These are phyloP conservation scores for Apotomis capreana DNA, from an alignment of 2,888 invertebrate species.

Conservation along the genomic window DNA sequence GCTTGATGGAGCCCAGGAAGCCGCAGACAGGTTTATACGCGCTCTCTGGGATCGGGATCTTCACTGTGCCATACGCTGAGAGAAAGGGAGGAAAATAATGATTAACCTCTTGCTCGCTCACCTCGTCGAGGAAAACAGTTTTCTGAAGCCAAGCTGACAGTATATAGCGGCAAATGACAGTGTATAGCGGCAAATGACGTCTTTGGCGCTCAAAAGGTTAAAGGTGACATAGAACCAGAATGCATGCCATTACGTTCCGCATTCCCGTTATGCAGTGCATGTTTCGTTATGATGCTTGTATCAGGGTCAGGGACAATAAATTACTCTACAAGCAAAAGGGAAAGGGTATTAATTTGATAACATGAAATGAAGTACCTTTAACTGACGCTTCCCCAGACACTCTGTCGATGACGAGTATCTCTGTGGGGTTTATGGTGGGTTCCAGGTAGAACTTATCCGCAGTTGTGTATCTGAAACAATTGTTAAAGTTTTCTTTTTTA, in stretches of 20 bases:
- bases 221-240: too few species aligned
- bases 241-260: too few species aligned
- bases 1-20: constrained; percentile 91
- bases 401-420: constrained; percentile 93
- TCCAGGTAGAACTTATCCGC: constrained; percentile 95
- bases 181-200: too few species aligned
- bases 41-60: constrained; percentile 72
- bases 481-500: background rate
- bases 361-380: constrained; percentile 78
- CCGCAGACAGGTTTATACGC: constrained; percentile 90
- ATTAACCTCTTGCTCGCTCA: too few species aligned
- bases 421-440: constrained; percentile 88
- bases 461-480: constrained; percentile 89
- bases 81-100: background rate
- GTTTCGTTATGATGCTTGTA: too few species aligned
- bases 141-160: too few species aligned
- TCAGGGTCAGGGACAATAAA: too few species aligned
- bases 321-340: too few species aligned
- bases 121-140: too few species aligned
- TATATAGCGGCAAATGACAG: too few species aligned
- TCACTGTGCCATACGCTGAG: constrained; percentile 62
- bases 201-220: too few species aligned
- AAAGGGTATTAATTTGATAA: background rate
- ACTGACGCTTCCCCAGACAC: constrained; percentile 88
- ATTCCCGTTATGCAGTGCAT: too few species aligned